phyloP scores from a whole-genome alignment of 2,797 vertebrate species.

The Coilia nasus region DNA sequence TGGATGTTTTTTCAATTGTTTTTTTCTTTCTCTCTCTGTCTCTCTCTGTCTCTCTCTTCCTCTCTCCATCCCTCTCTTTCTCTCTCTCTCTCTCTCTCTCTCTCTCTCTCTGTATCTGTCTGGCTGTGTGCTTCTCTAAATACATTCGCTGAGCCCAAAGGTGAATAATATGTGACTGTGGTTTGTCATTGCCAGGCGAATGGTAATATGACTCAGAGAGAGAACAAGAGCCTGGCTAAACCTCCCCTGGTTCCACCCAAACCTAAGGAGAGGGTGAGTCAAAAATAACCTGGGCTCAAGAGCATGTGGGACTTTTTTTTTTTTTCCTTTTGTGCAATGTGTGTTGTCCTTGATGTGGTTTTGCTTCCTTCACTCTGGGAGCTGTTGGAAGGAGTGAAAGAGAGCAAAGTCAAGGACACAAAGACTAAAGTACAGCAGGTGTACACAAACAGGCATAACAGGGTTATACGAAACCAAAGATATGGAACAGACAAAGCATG shows the following conservation, averaged over 20 bases:
- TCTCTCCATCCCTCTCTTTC: neutral
- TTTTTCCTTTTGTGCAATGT: neutral
- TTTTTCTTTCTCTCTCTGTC: neutral
- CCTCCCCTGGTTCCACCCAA: slow-evolving; percentile 2
- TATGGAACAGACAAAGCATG: neutral
- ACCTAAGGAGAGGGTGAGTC: slow-evolving; percentile 20
- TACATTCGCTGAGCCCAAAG: neutral
- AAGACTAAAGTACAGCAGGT: neutral
- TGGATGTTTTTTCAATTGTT: too few species aligned
- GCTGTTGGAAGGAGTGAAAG: neutral
- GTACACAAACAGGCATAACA: neutral
- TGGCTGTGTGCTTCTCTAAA: neutral
- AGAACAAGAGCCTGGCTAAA: neutral
- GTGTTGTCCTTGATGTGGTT: slow-evolving; percentile 11
- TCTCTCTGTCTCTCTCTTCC: neutral
- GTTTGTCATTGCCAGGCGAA: neutral
- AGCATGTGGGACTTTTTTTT: neutral
- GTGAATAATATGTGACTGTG: neutral
- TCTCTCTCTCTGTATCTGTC: neutral
- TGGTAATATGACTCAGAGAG: slow-evolving; percentile 12
- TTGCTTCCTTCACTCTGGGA: neutral
- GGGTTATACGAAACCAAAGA: neutral
- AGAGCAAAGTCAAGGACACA: neutral
- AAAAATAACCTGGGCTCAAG: slow-evolving; percentile 1
- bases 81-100: neutral